Evolutionary conservation across 2,113 vertebrate species (phyloP).

Genomic region (Pomatostomus ruficeps): DNA sequence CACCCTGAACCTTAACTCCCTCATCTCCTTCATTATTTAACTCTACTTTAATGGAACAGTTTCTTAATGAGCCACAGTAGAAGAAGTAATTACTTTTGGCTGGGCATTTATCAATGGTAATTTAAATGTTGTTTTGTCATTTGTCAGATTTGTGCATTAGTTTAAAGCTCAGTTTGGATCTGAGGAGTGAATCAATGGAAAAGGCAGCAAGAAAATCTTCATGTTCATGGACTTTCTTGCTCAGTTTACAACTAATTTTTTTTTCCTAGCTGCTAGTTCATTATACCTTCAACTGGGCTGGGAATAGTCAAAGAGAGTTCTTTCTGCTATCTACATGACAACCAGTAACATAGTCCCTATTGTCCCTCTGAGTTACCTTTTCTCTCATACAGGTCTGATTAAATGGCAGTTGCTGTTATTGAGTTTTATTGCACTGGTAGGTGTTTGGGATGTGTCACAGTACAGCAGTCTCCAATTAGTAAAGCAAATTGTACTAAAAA

Average conservation of each 20-base stretch:
- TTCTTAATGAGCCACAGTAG: neutral
- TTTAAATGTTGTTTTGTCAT: conserved; percentile 1
- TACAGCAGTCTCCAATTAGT: neutral
- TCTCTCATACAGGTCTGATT: neutral
- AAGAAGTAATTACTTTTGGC: neutral
- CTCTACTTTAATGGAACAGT: neutral
- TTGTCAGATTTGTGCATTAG: conserved; percentile 21
- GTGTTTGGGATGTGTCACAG: neutral
- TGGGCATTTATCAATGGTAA: neutral
- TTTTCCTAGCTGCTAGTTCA: neutral
- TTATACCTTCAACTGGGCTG: neutral
- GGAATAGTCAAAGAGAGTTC: neutral
- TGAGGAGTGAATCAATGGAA: neutral
- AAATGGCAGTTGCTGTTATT: neutral
- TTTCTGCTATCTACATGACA: neutral
- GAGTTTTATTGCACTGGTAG: neutral
- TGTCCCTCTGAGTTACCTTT: neutral
- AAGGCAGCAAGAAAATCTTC: neutral
- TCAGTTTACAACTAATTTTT: neutral
- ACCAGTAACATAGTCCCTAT: neutral
- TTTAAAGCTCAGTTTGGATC: neutral
- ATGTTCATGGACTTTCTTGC: neutral
- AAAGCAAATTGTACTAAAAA: neutral
- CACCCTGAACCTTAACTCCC: neutral
- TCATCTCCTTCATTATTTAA: conserved; percentile 39